Conservation (phyloP, 2,888 invertebrate species). For the Anthophora plumipes region DNA sequence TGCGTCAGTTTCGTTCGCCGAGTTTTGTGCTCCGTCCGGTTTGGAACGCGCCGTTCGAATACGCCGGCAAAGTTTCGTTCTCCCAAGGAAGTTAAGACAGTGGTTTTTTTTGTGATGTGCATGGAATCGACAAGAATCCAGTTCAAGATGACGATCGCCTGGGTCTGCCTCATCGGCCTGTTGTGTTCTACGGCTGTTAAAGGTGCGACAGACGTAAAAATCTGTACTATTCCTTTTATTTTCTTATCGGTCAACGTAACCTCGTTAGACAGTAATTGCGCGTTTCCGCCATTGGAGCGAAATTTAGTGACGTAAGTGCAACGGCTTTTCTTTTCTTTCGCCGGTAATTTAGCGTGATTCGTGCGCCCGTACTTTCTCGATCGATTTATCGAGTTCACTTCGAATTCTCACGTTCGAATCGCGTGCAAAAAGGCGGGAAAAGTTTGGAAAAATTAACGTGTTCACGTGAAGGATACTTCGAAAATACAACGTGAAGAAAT, state of each 20-base stretch:
- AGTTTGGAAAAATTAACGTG: background rate
- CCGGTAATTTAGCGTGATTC: background rate
- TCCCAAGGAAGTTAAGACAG: constrained; percentile 55
- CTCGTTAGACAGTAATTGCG: background rate
- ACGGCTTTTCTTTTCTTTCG: constrained; percentile 4
- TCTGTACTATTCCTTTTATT: constrained; percentile 10
- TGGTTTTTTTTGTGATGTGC: constrained; percentile 68
- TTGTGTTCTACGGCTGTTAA: constrained; percentile 75
- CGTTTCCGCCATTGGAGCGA: background rate
- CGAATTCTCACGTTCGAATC: constrained; percentile 9
- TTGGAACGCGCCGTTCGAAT: constrained; percentile 39
- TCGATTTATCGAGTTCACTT: constrained; percentile 29
- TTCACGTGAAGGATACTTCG: background rate
- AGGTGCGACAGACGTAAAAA: constrained; percentile 70
- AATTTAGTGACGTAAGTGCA: constrained; percentile 17
- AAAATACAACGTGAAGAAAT: background rate
- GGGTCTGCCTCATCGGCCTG: constrained; percentile 76
- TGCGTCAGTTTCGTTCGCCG: constrained; percentile 19
- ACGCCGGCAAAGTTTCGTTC: constrained; percentile 21
- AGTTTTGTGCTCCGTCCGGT: constrained; percentile 53
- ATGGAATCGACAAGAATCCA: constrained; percentile 54
- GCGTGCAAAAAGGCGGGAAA: constrained; percentile 20
- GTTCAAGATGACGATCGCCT: constrained; percentile 70
- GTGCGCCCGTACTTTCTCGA: background rate
- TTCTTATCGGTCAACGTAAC: background rate